phyloP scores from a whole-genome alignment of 1,140 invertebrate species.

The Apis mellifera region DNA sequence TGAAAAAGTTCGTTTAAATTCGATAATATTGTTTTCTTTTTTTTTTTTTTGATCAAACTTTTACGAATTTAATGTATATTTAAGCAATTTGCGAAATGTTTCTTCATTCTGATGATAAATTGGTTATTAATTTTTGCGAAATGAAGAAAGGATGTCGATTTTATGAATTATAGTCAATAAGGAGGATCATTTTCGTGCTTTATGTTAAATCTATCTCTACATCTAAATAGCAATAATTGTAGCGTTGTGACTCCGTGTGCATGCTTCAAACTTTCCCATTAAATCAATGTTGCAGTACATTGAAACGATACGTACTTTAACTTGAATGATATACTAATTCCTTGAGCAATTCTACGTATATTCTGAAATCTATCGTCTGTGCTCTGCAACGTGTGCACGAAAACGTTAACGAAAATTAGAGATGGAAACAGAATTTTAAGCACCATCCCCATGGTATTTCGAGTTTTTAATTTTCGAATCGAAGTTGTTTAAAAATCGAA shows the following conservation, averaged over 20 bases:
- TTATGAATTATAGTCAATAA: neutral
- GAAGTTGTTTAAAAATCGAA: conserved; percentile 1
- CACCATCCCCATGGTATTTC: neutral
- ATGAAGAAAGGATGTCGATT: too few species aligned
- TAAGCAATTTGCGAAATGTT: too few species aligned
- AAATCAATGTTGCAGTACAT: too few species aligned
- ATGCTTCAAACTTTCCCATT: too few species aligned
- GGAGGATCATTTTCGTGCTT: neutral
- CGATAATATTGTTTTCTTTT: neutral
- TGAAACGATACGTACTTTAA: too few species aligned
- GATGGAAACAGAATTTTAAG: neutral
- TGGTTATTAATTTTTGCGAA: neutral
- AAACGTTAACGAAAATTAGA: neutral
- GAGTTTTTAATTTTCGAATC: neutral
- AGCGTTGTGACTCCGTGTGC: too few species aligned
- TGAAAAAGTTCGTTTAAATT: neutral
- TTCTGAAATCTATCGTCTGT: neutral
- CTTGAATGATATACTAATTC: neutral
- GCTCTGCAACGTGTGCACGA: neutral
- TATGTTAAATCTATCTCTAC: too few species aligned
- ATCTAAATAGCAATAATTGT: too few species aligned
- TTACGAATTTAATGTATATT: neutral
- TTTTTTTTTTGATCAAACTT: neutral
- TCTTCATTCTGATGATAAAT: neutral
- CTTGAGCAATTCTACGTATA: neutral